Evolutionary conservation across 2,797 vertebrate genomes (phyloP), one percentile per base, ranked within the genome.

Genomic region (Poeciliopsis gracilis): DNA sequence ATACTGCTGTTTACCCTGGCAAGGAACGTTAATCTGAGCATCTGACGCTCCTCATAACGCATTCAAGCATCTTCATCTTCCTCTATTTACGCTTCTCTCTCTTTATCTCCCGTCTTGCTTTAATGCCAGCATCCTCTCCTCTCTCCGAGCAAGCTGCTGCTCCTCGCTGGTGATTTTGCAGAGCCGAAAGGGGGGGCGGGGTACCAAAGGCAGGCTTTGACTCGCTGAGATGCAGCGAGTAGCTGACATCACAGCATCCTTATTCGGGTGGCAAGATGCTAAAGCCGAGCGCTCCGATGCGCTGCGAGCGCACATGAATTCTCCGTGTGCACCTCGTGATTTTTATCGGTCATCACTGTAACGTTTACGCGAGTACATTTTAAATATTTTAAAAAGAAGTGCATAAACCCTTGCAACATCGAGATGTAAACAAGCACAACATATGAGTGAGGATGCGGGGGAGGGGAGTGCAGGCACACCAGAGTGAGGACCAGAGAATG

Each of bases 401-500:
- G 28, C 57, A 76, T n/a, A n/a, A n/a, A n/a, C n/a, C n/a, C n/a
- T n/a, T n/a, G n/a, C n/a, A n/a, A n/a, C 84, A 73, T 82, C 75
- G 84, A 89, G 88, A 94, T 93, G 91, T 95, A 95, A 95, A 95
- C 94, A 95, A 92, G 85, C 80, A 82, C 80, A 85, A 84, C 74
- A 82, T 83, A 86, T 80, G 79, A 82, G 84, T 73, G 84, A 85
- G 81, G 74, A 76, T 86, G 87, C 72, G 92, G 91, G 92, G 91
- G 93, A 92, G 89, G 89, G 92, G 86, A 84, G 85, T 74, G 79
- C 77, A 41, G 78, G 86, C 77, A 87, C 84, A 84, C 79, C 78
- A 75, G 75, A 84, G 83, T 79, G 78, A 82, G 53, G 76, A 87
- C 85, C 86, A 82, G 84, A 84, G 88, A 84, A 89, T 79, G 85